Conservation (phyloP, 1,140 invertebrate genomes). For the Bombyx mandarina region DNA sequence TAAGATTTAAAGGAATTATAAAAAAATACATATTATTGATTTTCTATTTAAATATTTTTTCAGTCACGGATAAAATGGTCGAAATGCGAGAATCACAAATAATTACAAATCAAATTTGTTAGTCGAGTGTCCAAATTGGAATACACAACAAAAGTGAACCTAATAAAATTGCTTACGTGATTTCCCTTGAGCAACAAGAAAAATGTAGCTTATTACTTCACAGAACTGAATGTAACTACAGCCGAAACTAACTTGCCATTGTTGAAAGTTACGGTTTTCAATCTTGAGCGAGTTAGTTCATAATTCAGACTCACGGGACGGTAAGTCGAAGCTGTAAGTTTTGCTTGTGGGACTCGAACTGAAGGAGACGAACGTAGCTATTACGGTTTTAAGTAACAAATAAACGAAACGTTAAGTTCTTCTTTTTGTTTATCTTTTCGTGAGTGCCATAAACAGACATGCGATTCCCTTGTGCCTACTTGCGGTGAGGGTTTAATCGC, state of each 20-base stretch:
- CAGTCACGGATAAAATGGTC: no score
- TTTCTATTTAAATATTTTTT: no score
- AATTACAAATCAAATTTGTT: background rate
- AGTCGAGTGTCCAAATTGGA: constrained; percentile 1
- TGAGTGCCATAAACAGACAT: no score
- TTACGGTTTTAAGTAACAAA: constrained; percentile 14
- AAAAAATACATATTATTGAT: no score
- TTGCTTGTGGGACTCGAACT: constrained; percentile 35
- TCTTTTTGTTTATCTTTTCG: no score
- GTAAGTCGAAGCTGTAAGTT: constrained; percentile 24
- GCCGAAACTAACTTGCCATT: constrained; percentile 37
- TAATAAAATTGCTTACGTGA: constrained; percentile 14
- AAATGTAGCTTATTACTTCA: constrained; percentile 42
- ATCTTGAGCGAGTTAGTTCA: constrained; percentile 49
- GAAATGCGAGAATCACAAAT: background rate
- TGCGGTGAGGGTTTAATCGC: no score
- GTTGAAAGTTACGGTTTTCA: constrained; percentile 56
- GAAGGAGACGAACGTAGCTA: constrained; percentile 26
- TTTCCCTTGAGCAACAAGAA: constrained; percentile 29
- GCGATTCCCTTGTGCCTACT: constrained; percentile 5
- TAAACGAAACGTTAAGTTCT: no score
- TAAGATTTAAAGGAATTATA: no score
- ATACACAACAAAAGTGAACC: constrained; percentile 5
- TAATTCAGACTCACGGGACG: constrained; percentile 44
- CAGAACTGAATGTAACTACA: constrained; percentile 17